Conservation (phyloP, 92 coral and sea anemone species). For the Paragorgia papillata region DNA sequence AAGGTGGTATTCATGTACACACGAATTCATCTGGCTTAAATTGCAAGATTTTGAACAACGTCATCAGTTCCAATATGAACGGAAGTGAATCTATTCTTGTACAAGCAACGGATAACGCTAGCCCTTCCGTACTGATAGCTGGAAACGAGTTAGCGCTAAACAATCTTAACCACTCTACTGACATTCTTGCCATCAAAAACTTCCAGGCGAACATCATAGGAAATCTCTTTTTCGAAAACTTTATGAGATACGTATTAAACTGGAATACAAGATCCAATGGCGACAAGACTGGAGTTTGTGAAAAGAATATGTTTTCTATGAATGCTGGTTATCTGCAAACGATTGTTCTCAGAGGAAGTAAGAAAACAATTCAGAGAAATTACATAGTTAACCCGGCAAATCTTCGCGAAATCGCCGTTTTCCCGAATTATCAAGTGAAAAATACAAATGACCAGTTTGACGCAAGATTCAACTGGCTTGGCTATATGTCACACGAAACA, state of each 20-base stretch:
- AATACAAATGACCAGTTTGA: slow-evolving; percentile 4
- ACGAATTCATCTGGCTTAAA: neutral
- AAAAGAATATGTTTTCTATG: slow-evolving; percentile 2
- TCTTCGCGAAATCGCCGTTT: slow-evolving; percentile 39
- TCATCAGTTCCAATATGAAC: slow-evolving; percentile 7
- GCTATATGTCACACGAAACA: slow-evolving; percentile 2
- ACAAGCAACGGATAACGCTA: neutral
- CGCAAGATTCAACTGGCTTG: slow-evolving; percentile 56
- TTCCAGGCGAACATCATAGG: neutral
- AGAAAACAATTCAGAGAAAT: slow-evolving; percentile 33
- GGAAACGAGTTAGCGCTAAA: slow-evolving; percentile 16
- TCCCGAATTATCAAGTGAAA: neutral
- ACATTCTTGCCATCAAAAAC: slow-evolving; percentile 1
- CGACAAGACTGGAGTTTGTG: neutral
- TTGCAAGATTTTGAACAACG: slow-evolving; percentile 20
- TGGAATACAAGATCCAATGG: neutral
- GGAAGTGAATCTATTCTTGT: slow-evolving; percentile 10
- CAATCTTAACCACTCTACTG: neutral
- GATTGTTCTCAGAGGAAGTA: neutral
- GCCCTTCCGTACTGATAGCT: slow-evolving; percentile 2
- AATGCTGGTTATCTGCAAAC: slow-evolving; percentile 21
- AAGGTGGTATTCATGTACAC: slow-evolving; percentile 23
- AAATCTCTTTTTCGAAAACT: slow-evolving; percentile 13
- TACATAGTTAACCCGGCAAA: slow-evolving; percentile 49
- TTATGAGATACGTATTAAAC: neutral